phyloP scores from a whole-genome alignment of 2,113 vertebrate genomes.

The Semnornis frantzii region DNA sequence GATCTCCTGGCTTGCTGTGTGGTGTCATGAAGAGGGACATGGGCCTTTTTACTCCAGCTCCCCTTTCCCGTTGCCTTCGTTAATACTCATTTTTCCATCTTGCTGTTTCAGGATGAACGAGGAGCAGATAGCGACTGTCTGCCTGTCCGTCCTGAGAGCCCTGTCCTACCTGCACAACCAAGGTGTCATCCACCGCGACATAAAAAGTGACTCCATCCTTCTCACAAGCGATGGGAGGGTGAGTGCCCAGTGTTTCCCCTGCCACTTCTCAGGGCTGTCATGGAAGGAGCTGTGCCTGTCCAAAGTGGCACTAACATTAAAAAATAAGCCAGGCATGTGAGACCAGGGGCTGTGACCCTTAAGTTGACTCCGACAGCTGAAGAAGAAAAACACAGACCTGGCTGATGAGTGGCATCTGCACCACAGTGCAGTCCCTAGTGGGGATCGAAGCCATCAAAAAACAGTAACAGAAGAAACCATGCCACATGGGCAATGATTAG shows the following conservation, averaged over 20 bases:
- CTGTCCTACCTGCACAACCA: constrained; percentile 97
- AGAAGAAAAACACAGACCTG: neutral
- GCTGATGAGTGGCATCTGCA: neutral
- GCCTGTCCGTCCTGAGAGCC: constrained; percentile 92
- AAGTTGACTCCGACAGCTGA: neutral
- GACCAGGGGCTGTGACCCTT: neutral
- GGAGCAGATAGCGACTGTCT: constrained; percentile 98
- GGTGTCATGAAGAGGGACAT: fast-evolving
- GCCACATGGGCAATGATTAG: neutral
- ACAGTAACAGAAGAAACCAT: neutral
- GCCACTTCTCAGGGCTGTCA: neutral
- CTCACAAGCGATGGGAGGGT: constrained; percentile 96
- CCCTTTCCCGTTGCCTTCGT: fast-evolving
- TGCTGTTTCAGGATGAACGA: constrained; percentile 92
- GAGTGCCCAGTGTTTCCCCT: constrained; percentile 12
- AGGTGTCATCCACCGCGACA: constrained; percentile 98
- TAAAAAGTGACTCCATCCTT: constrained; percentile 98
- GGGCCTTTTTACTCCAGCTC: neutral
- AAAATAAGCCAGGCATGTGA: fast-evolving
- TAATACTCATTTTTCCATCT: fast-evolving
- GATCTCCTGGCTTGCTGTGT: neutral
- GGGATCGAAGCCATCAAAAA: neutral
- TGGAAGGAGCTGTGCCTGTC: fast-evolving
- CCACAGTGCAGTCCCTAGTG: neutral
- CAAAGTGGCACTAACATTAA: neutral